Evolutionary conservation across 1,140 invertebrate species (phyloP).

Genomic region (Drosophila tani): DNA sequence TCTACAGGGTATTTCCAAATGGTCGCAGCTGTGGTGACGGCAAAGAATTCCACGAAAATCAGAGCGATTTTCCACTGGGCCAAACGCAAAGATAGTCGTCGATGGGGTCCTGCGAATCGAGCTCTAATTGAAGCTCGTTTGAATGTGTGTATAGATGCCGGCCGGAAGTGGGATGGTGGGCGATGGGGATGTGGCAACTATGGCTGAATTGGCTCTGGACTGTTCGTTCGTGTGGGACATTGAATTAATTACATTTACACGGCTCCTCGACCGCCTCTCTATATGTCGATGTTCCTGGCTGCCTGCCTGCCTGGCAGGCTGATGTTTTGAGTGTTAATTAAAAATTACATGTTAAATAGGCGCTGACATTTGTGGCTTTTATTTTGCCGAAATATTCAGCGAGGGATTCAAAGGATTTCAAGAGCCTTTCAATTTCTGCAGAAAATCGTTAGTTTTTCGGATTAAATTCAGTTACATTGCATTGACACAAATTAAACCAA

Average conservation of each 20-base stretch:
- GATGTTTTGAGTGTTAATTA: constrained; percentile 64
- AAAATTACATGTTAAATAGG: constrained; percentile 67
- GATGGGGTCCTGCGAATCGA: constrained; percentile 13
- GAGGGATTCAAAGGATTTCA: constrained; percentile 6
- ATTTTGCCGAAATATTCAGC: constrained; percentile 12
- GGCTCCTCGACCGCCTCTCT: constrained; percentile 10
- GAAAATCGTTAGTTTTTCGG: too few relatives aligned
- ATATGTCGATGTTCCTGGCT: constrained; percentile 16
- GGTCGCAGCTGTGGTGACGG: constrained; percentile 18
- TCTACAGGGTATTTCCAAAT: constrained; percentile 16
- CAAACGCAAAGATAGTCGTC: constrained; percentile 36
- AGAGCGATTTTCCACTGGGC: constrained; percentile 52
- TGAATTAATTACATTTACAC: constrained; percentile 72
- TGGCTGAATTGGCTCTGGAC: constrained; percentile 29
- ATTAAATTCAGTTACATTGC: not conserved
- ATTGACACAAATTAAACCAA: not conserved
- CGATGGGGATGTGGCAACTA: not conserved
- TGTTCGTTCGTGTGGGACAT: constrained; percentile 31
- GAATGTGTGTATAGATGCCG: constrained; percentile 10
- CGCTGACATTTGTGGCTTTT: constrained; percentile 44
- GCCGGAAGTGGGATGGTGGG: constrained; percentile 15
- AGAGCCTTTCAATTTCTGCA: not conserved
- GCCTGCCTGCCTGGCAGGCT: not conserved
- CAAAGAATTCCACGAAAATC: constrained; percentile 50
- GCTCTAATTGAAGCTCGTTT: constrained; percentile 44